A percentile compares a stretch with the other conserved stretches of the same genome.
Evolutionary conservation across 92 coral and sea anemone genomes (phyloP).

Genomic region (Actinostola sp.): DNA sequence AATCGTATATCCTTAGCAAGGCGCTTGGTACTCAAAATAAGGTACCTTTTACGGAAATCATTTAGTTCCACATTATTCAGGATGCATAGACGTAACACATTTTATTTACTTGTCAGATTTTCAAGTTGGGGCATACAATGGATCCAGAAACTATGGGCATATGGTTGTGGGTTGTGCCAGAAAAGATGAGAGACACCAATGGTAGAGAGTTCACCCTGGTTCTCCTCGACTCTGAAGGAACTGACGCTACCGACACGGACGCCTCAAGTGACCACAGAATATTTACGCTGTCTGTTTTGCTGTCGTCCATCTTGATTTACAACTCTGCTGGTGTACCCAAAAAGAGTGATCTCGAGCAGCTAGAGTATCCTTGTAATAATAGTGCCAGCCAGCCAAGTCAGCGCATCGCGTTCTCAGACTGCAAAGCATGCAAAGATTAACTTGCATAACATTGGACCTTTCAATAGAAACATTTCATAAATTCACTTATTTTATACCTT

Average conservation of each 20-base stretch:
- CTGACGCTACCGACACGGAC: conserved; percentile 47
- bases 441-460: neutral
- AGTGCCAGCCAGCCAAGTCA: no score
- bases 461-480: neutral
- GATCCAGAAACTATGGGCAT: conserved; percentile 90
- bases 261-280: conserved; percentile 64
- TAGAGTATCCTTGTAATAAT: conserved; percentile 59
- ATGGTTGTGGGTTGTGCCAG: conserved; percentile 84
- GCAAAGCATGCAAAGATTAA: neutral
- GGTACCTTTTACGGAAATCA: conserved; percentile 11
- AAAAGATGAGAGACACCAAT: conserved; percentile 42
- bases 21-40: conserved; percentile 71
- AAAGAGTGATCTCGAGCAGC: conserved; percentile 50
- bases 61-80: no score
- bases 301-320: conserved; percentile 76
- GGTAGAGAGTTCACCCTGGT: conserved; percentile 75
- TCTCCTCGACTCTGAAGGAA: conserved; percentile 85
- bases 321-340: conserved; percentile 73
- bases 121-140: conserved; percentile 77
- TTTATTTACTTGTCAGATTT: no score
- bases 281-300: conserved; percentile 70
- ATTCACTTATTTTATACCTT: neutral
- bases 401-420: neutral
- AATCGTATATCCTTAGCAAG: conserved; percentile 78
- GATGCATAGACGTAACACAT: no score